Base-by-base conservation (phyloP, 2,888 invertebrate species). In the Ochropleura plecta region DNA sequence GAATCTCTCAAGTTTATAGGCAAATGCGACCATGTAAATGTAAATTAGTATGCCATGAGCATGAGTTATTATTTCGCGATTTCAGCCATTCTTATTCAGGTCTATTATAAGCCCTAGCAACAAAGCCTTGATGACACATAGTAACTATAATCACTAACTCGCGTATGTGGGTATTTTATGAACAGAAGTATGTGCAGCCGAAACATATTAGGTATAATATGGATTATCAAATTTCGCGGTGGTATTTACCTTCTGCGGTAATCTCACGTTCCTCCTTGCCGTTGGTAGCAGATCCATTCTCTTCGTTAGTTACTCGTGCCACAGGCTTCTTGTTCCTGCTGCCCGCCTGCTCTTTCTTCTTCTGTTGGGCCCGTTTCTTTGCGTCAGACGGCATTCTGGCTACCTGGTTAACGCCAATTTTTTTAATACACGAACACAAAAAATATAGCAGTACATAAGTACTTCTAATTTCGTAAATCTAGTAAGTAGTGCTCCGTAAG, bases 321-420 rank as follows among this genome's bases (percentile, higher is more conserved):
- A 97, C 95, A 83, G 97, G 95, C 81, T 96, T 96, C 91, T 96
- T 96, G 86, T 94, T 97, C 86, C 98, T 97, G 81, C 97, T 97
- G 92, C 98, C 98, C 7, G 98, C 98, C 71, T 99, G 98, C 86
- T 99, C 99, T 94, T 99, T 99, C 96, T 99, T 99, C 95, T 99
- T 99, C 92, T 99, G 99, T 92, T 99, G 99, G 93, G 99, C 98
- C 93, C 99, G 99, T 97, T 99, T 99, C 96, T 99, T 99, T 53
- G 99, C 98, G 96, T 99, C 99, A 90, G 99, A 99, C 94, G 99
- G 99, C 99, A 99, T 99, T 90, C 83, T 93, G 87, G 83, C 67
- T 85, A 87, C 84, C 88, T 85, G 83, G 67, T 82, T 80, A 87
- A 88, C 86, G 87, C 87, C 87, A 91, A 90, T 87, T 81, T 79